A percentile compares a stretch with the other conserved stretches of the same genome.
These are phyloP conservation scores for Motacilla tschutschensis DNA, from an alignment of 2,113 vertebrate genomes.

Conservation along the genomic window DNA sequence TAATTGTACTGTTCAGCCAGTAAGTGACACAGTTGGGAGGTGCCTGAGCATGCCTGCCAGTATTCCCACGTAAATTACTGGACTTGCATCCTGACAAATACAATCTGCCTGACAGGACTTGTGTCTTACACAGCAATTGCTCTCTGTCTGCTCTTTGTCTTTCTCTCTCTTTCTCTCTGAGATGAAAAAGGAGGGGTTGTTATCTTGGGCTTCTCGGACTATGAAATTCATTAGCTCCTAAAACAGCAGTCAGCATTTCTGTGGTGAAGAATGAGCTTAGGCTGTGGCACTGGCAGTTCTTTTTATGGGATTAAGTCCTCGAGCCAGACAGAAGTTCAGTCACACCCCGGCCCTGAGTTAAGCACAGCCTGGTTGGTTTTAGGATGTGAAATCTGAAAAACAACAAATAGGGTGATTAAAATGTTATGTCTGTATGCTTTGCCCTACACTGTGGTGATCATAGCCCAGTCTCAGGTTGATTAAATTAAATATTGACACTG, in stretches of 20 bases:
- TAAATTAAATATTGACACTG: neutral
- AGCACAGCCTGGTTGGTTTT: neutral
- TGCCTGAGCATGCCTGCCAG: conserved; percentile 32
- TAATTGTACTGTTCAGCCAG: neutral
- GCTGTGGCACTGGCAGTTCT: neutral
- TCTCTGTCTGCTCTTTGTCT: conserved; percentile 56
- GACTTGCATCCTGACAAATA: neutral
- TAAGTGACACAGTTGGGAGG: neutral
- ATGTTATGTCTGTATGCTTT: neutral
- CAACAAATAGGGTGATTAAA: neutral
- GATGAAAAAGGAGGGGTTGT: conserved; percentile 1
- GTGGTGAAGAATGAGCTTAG: neutral
- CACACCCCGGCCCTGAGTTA: neutral
- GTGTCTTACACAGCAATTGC: neutral
- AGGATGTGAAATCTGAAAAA: neutral
- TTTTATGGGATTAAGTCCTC: neutral
- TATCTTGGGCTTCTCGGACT: neutral
- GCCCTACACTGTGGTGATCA: neutral
- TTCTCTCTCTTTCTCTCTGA: conserved; percentile 55
- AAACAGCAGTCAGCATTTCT: neutral
- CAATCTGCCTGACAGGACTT: neutral
- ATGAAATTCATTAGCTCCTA: conserved; percentile 29
- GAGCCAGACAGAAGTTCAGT: neutral
- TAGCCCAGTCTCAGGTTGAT: neutral
- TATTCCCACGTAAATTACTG: conserved; percentile 10